Evolutionary conservation across 2,797 vertebrate species (phyloP), one percentile per base, ranked within the genome.

Genomic region (Mareca penelope): DNA sequence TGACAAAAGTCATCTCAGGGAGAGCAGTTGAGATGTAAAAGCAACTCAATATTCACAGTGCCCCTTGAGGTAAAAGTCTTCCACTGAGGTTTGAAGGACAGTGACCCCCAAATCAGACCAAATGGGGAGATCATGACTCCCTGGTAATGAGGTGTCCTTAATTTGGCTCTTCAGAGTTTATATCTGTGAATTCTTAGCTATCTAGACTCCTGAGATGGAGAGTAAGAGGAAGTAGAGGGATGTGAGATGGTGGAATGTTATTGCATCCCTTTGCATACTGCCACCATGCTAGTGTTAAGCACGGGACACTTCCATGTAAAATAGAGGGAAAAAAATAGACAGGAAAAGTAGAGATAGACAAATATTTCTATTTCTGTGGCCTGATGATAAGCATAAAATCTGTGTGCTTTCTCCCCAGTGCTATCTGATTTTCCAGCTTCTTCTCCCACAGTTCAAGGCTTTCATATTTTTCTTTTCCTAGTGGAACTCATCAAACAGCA

Each of bases 11-110:
- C 33, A 1, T 84, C 75, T 55, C 0, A 12, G 88, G 88, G 85
- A 94, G 83, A 90, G 71, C 60, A 88, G 59, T 71, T 59, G 88
- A 94, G 94, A 89, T 85, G 88, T 94, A 96, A 96, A 94, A 91
- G 83, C 83, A 81, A 59, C 77, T 93, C 33, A 3, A 64, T 57
- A 28, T 56, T 65, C 0, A 0, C 59, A 40, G 40, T 6, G 63
- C 33, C 57, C 68, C 56, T 82, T n/a, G 88, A 91, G 55, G 77
- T 76, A 73, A 84, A 79, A 82, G 26, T 60, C 63, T 87, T 90
- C 35, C 15, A 52, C 67, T 8, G 48, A 68, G 64, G 44, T 72
- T 59, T 78, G 80, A 53, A 80, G 71, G 71, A 46, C 17, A 3
- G 2, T 67, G 73, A 89, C 80, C 91, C 26, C 80, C 16, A 22